Conservation (phyloP, 2,113 vertebrate species). For the Misgurnus anguillicaudatus region DNA sequence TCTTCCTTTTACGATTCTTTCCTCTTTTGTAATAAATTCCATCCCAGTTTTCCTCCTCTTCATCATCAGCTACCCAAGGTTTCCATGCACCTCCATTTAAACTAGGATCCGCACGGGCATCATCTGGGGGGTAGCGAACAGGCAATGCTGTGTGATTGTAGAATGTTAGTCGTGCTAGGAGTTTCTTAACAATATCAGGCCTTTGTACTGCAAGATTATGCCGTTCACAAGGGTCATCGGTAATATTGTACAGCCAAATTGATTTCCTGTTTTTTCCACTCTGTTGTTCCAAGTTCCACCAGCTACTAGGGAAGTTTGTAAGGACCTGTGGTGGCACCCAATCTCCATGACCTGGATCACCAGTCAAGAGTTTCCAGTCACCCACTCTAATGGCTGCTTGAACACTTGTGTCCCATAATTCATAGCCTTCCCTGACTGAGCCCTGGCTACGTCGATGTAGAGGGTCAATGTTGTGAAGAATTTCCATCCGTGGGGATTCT, state of each 20-base stretch:
- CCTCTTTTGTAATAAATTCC: slow-evolving; percentile 71
- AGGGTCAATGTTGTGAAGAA: slow-evolving; percentile 96
- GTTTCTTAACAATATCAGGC: slow-evolving; percentile 81
- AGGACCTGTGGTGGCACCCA: slow-evolving; percentile 92
- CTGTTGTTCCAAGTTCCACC: slow-evolving; percentile 93
- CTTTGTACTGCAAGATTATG: slow-evolving; percentile 79
- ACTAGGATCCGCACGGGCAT: slow-evolving; percentile 85
- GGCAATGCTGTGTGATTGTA: slow-evolving; percentile 89
- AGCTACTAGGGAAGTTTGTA: slow-evolving; percentile 84
- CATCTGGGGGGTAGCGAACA: slow-evolving; percentile 87
- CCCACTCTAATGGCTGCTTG: slow-evolving; percentile 91
- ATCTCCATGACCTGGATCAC: slow-evolving; percentile 90
- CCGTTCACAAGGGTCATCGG: slow-evolving; percentile 86
- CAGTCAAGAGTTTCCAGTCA: slow-evolving; percentile 93
- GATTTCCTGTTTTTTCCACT: slow-evolving; percentile 64
- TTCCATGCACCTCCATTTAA: slow-evolving; percentile 86
- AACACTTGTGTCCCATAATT: slow-evolving; percentile 87
- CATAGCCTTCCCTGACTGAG: slow-evolving; percentile 73
- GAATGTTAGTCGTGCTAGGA: slow-evolving; percentile 80
- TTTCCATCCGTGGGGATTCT: slow-evolving; percentile 86
- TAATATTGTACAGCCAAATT: slow-evolving; percentile 95
- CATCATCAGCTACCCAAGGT: slow-evolving; percentile 84
- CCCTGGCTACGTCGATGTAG: slow-evolving; percentile 77
- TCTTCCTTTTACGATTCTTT: slow-evolving; percentile 77
- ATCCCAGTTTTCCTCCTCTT: slow-evolving; percentile 68